Evolutionary conservation across 2,888 invertebrate species (phyloP).

Genomic region (Plagodis pulveraria): DNA sequence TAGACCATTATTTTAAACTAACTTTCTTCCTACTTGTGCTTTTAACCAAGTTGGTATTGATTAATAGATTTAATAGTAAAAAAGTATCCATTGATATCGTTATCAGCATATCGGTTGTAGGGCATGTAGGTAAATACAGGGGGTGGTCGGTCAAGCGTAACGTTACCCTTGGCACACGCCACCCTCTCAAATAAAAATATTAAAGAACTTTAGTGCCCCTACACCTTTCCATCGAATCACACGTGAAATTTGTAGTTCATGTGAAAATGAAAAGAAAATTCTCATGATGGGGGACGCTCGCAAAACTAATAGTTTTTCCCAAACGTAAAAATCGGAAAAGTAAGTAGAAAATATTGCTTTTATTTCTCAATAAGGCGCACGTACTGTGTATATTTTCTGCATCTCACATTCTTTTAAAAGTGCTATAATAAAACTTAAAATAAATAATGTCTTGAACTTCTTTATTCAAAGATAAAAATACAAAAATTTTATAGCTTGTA

Average conservation of each 20-base stretch:
- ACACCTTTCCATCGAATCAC: slow-evolving; percentile 37
- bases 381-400: neutral
- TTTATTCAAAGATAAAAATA: too few relatives aligned
- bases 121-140: slow-evolving; percentile 32
- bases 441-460: too few relatives aligned
- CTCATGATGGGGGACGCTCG: neutral
- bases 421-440: too few relatives aligned
- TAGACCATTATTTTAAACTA: too few relatives aligned
- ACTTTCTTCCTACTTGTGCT: too few relatives aligned
- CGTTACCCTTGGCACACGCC: slow-evolving; percentile 40
- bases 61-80: slow-evolving; percentile 14
- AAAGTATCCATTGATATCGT: slow-evolving; percentile 44
- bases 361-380: neutral
- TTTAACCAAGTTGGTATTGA: too few relatives aligned
- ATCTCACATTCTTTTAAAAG: neutral
- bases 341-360: slow-evolving; percentile 4
- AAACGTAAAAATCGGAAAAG: neutral
- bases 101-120: slow-evolving; percentile 37
- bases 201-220: slow-evolving; percentile 33
- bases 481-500: too few relatives aligned
- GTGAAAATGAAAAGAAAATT: neutral
- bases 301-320: neutral
- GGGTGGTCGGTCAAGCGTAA: slow-evolving; percentile 65
- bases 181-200: slow-evolving; percentile 50
- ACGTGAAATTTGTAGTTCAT: slow-evolving; percentile 37